These are phyloP conservation scores for Drosophila neotestacea DNA, from an alignment of 2,888 invertebrate species.

Conservation along the genomic window DNA sequence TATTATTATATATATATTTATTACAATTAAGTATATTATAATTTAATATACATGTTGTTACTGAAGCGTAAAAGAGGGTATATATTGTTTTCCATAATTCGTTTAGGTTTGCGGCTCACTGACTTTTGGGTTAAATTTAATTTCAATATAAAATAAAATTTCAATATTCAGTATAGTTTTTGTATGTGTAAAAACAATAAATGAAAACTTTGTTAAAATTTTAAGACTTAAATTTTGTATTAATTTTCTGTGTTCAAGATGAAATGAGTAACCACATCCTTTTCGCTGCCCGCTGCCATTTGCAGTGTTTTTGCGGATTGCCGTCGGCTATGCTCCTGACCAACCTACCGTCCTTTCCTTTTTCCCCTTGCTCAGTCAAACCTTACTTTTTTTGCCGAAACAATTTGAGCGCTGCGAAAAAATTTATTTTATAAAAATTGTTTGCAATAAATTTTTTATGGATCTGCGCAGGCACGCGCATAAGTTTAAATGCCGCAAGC, in stretches of 20 bases:
- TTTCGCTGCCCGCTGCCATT: slow-evolving; percentile 13
- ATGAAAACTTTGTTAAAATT: not conserved
- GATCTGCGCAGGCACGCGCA: slow-evolving; percentile 30
- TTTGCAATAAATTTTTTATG: slow-evolving; percentile 46
- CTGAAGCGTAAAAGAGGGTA: not conserved
- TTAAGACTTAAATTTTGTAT: not conserved
- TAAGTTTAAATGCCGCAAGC: slow-evolving; percentile 36
- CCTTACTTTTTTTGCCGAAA: slow-evolving; percentile 10
- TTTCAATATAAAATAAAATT: not conserved
- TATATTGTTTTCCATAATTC: not conserved
- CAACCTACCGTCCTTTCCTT: not conserved
- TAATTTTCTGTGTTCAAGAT: slow-evolving; percentile 2
- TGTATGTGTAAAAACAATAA: not conserved
- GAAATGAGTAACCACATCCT: slow-evolving; percentile 11
- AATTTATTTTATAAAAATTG: slow-evolving; percentile 35
- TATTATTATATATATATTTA: not conserved
- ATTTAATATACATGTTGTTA: not conserved
- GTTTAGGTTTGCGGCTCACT: not conserved
- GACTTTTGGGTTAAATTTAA: not conserved
- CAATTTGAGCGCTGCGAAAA: slow-evolving; percentile 32
- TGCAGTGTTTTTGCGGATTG: slow-evolving; percentile 10
- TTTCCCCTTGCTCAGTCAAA: not conserved
- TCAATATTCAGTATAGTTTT: not conserved
- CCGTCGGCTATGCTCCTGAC: slow-evolving; percentile 12
- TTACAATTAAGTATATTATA: not conserved